phyloP scores from a whole-genome alignment of 1,140 invertebrate species.

The Druon quercuslanigerum region DNA sequence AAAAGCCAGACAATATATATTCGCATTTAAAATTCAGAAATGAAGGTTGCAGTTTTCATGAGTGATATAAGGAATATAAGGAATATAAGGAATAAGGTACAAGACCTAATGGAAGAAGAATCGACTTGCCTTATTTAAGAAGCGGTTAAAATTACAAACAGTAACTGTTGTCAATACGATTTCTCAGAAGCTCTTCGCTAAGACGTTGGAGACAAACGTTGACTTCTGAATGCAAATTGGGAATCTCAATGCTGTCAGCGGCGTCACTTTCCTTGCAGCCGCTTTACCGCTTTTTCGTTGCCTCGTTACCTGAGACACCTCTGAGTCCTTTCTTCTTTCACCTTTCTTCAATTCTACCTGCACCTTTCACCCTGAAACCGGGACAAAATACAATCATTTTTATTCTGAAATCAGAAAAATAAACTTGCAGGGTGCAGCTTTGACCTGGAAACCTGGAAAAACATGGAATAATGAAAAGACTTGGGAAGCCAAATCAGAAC shows the following conservation, averaged over 20 bases:
- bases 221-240: slow-evolving; percentile 28
- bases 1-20: too few species aligned
- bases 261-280: not conserved
- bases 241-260: slow-evolving; percentile 11
- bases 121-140: not conserved
- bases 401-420: slow-evolving; percentile 47
- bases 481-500: not conserved
- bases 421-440: slow-evolving; percentile 60
- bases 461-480: not conserved
- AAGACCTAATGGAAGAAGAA: slow-evolving; percentile 13
- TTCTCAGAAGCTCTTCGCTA: slow-evolving; percentile 4
- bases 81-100: not conserved
- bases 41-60: not conserved
- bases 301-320: not conserved
- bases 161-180: slow-evolving; percentile 25
- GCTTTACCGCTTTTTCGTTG: not conserved
- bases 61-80: too few species aligned
- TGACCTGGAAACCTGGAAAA: slow-evolving; percentile 6
- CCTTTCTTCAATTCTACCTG: not conserved
- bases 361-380: slow-evolving; percentile 32
- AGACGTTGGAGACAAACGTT: slow-evolving; percentile 19
- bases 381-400: slow-evolving; percentile 38
- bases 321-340: not conserved
- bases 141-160: slow-evolving; percentile 29
- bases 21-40: not conserved